Conservation (phyloP, 1,140 invertebrate species). For the Drosophila navojoa region DNA sequence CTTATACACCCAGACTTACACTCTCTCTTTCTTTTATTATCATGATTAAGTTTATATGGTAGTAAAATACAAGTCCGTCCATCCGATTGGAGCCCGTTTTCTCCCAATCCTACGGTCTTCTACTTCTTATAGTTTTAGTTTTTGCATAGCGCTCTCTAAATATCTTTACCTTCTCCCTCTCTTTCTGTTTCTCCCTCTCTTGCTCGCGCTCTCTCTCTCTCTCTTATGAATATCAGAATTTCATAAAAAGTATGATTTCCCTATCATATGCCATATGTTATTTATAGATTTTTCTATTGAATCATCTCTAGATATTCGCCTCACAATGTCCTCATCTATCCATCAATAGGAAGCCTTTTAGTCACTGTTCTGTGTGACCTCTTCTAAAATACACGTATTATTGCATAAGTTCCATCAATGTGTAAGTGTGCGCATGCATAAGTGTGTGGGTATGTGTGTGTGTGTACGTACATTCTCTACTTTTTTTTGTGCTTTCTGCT, state of each 20-base stretch:
- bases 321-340: neutral
- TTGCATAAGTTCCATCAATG: slow-evolving; percentile 2
- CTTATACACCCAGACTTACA: neutral
- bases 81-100: too few species aligned
- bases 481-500: slow-evolving; percentile 51
- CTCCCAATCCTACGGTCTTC: too few species aligned
- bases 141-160: neutral
- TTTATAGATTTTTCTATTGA: too few species aligned
- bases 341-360: neutral
- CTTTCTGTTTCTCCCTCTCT: too few species aligned
- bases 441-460: slow-evolving; percentile 9
- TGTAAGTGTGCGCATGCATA: neutral
- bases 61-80: too few species aligned
- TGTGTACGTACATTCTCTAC: slow-evolving; percentile 25
- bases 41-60: too few species aligned
- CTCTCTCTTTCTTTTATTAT: neutral
- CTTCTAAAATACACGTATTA: slow-evolving; percentile 2
- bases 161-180: too few species aligned
- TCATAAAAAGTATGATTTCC: too few species aligned
- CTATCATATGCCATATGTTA: too few species aligned
- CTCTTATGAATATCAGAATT: too few species aligned
- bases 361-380: slow-evolving; percentile 47
- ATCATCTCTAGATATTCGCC: neutral
- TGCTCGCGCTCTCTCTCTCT: too few species aligned
- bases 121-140: too few species aligned